These are phyloP conservation scores for Drosophila punjabiensis DNA, from an alignment of 1,140 invertebrate genomes.

Conservation along the genomic window DNA sequence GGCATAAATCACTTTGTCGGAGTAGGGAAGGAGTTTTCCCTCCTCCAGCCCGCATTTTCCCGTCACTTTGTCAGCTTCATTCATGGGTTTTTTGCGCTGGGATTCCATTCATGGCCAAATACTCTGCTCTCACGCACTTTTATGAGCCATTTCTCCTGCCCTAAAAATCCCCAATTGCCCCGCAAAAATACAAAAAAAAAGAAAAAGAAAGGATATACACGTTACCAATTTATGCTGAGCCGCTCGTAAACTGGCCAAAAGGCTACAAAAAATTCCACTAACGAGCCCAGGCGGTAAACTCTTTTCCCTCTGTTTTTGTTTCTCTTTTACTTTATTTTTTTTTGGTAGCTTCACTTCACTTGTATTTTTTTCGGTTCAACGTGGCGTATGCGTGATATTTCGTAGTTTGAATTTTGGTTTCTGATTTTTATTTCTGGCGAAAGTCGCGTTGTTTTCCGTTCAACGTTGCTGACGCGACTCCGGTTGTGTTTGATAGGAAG, in stretches of 20 bases:
- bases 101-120: conserved; percentile 74
- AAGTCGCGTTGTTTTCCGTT: conserved; percentile 55
- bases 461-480: conserved; percentile 75
- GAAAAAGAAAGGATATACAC: conserved; percentile 29
- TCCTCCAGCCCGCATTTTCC: background rate
- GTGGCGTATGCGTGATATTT: conserved; percentile 67
- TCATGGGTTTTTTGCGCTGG: conserved; percentile 34
- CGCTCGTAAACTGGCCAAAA: conserved; percentile 59
- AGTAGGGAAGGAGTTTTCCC: background rate
- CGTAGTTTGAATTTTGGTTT: conserved; percentile 5
- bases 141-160: conserved; percentile 42
- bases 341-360: conserved; percentile 23
- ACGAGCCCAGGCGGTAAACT: conserved; percentile 56
- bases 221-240: conserved; percentile 57
- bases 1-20: conserved; percentile 68
- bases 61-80: conserved; percentile 30
- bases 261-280: conserved; percentile 59
- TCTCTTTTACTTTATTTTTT: background rate
- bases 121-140: conserved; percentile 70
- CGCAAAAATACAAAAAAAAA: background rate
- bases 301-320: conserved; percentile 26
- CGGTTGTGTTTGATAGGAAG: conserved; percentile 29
- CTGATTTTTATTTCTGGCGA: background rate
- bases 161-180: conserved; percentile 4
- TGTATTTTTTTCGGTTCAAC: conserved; percentile 45